These are phyloP conservation scores for Puntigrus tetrazona DNA, from an alignment of 2,113 vertebrate genomes.

Conservation along the genomic window DNA sequence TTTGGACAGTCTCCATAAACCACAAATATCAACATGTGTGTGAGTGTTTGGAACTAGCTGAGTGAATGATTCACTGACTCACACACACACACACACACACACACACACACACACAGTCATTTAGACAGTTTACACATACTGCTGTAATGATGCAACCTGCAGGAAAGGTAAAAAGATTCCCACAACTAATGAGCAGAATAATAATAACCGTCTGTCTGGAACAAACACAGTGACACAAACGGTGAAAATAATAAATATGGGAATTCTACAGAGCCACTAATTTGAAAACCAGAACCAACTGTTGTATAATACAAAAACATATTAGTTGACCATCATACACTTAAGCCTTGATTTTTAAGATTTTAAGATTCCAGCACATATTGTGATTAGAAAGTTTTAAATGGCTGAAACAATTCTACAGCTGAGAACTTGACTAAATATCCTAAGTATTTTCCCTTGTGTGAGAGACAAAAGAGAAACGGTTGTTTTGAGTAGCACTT, in stretches of 20 bases:
- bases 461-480: conserved; percentile 3
- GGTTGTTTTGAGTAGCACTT: neutral
- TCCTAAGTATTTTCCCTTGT: neutral
- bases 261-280: neutral
- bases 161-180: no score
- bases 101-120: no score
- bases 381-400: neutral
- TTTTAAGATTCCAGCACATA: neutral
- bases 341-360: neutral
- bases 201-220: no score
- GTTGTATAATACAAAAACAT: neutral
- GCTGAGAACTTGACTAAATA: neutral
- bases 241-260: neutral
- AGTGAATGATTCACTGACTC: no score
- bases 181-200: no score
- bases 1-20: no score
- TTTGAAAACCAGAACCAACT: neutral
- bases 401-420: neutral
- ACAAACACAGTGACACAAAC: no score
- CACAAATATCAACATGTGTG: no score
- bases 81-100: no score
- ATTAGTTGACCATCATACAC: neutral
- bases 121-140: no score
- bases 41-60: no score
- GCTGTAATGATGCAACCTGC: no score